These are phyloP conservation scores for Allochrocebus solatus DNA, from an alignment of 2,797 vertebrate species.

Conservation along the genomic window DNA sequence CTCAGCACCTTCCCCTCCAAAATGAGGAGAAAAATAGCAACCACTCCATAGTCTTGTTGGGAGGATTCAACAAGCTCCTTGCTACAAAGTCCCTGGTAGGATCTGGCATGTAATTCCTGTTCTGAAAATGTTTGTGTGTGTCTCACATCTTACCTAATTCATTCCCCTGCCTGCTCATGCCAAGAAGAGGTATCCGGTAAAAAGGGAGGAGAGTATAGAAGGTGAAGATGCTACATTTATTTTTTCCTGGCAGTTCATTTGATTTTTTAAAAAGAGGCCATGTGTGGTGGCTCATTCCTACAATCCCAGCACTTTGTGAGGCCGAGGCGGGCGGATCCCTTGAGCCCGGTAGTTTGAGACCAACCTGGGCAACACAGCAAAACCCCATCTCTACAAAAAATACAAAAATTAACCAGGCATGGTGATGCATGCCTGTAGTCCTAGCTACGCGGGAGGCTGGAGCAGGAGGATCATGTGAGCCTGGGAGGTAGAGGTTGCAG, in stretches of 20 bases:
- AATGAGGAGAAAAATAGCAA: neutral
- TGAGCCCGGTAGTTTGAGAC: neutral
- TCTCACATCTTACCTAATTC: neutral
- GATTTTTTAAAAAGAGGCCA: neutral
- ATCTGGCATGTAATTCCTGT: neutral
- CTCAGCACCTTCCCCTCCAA: neutral
- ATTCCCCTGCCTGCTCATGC: fast-evolving
- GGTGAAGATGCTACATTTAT: neutral
- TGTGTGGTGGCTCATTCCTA: neutral
- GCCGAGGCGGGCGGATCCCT: neutral
- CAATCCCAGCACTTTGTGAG: neutral
- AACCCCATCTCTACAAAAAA: neutral
- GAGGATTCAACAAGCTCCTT: neutral
- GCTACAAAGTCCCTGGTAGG: neutral
- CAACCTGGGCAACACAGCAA: neutral
- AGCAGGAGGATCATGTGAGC: neutral
- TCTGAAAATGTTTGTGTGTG: neutral
- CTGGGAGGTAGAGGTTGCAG: neutral
- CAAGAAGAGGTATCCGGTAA: neutral
- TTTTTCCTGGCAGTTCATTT: neutral
- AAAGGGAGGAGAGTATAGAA: neutral
- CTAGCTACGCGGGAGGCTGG: neutral
- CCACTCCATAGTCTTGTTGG: fast-evolving
- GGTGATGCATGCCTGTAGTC: neutral
- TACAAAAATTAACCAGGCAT: neutral